Conservation (phyloP, 2,113 vertebrate genomes). For the Leucopsar rothschildi region DNA sequence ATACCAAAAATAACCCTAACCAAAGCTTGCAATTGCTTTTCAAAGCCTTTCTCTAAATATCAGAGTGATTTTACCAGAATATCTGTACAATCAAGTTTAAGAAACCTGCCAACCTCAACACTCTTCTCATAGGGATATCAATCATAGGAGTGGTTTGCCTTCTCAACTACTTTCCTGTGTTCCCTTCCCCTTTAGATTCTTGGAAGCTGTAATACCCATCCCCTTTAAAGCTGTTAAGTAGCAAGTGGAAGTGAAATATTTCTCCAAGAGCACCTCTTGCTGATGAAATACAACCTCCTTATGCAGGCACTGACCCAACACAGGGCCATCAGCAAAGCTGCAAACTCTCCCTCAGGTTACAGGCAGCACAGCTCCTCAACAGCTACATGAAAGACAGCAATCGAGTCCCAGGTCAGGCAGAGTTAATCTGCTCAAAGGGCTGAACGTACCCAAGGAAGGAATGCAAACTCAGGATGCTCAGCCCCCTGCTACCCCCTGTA, state of each 20-base stretch:
- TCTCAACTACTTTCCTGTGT: not conserved
- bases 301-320: not conserved
- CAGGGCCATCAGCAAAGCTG: not conserved
- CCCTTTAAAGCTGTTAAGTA: not conserved
- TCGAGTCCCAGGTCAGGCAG: not conserved
- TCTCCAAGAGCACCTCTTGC: not conserved
- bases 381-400: not conserved
- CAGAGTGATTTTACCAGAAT: not conserved
- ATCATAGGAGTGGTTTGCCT: not conserved
- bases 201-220: not conserved
- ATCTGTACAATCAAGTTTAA: not conserved
- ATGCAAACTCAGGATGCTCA: not conserved
- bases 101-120: not conserved
- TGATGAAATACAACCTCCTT: constrained; percentile 13
- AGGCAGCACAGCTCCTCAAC: not conserved
- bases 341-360: not conserved
- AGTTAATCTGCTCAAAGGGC: not conserved
- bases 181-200: not conserved
- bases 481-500: not conserved
- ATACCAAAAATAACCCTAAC: not conserved
- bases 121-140: not conserved
- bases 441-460: not conserved
- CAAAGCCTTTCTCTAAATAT: not conserved
- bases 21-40: not conserved
- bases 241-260: constrained; percentile 3